Evolutionary conservation across 2,797 vertebrate species (phyloP).

Genomic region (Argentina silus): DNA sequence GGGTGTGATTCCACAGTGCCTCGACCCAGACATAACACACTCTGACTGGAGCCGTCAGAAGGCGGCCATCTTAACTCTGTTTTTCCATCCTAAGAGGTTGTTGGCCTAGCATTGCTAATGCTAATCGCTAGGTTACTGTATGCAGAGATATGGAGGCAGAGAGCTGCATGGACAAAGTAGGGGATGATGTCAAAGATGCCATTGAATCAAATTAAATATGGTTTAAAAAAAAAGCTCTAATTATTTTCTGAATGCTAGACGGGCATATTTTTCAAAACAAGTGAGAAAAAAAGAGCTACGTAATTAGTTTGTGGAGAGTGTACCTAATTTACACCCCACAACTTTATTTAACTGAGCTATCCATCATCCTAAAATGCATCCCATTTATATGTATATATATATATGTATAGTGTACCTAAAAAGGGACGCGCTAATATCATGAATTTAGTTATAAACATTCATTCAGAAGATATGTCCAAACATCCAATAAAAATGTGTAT

Average conservation of each 20-base stretch:
- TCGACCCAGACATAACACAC: constrained; percentile 52
- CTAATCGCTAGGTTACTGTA: constrained; percentile 15
- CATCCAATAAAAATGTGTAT: background rate
- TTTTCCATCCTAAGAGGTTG: constrained; percentile 36
- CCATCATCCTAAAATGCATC: background rate
- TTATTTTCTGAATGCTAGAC: background rate
- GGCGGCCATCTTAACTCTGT: constrained; percentile 27
- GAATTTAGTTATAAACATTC: background rate
- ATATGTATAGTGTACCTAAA: background rate
- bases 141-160: background rate
- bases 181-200: background rate
- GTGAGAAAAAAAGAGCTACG: too few relatives aligned
- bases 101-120: constrained; percentile 13
- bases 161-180: background rate
- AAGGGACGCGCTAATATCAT: background rate
- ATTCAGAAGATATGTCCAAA: background rate
- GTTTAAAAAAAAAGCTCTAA: background rate
- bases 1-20: constrained; percentile 40
- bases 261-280: too few relatives aligned
- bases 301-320: background rate
- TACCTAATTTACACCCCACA: background rate
- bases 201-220: background rate
- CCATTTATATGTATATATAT: background rate
- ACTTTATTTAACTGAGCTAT: background rate
- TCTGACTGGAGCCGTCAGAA: constrained; percentile 53